These are phyloP conservation scores for Standfussiana lucernea DNA, from an alignment of 2,888 invertebrate genomes.

Conservation along the genomic window DNA sequence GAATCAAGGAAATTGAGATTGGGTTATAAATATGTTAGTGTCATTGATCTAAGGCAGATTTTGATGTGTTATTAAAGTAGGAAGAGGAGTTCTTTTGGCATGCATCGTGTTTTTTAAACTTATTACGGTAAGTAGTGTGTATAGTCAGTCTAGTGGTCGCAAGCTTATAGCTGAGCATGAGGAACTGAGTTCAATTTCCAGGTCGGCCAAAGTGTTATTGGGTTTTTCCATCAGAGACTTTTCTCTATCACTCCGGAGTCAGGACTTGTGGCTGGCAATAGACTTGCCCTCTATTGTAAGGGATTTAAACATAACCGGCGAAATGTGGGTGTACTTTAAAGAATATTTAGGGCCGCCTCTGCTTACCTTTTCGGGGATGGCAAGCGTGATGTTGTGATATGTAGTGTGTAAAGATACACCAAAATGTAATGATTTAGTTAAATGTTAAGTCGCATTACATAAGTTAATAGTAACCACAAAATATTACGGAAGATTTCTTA, in stretches of 20 bases:
- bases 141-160: background rate
- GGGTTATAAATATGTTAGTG: slow-evolving; percentile 10
- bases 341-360: background rate
- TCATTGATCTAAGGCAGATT: slow-evolving; percentile 18
- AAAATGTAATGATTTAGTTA: background rate
- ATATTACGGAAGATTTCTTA: background rate
- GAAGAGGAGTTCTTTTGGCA: background rate
- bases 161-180: background rate
- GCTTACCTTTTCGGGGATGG: background rate
- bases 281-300: background rate
- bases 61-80: slow-evolving; percentile 23
- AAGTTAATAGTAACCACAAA: slow-evolving; percentile 7
- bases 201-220: background rate
- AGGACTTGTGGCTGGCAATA: background rate
- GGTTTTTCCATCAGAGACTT: background rate
- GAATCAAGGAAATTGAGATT: background rate
- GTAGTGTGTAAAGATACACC: background rate
- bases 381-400: background rate
- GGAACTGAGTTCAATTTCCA: background rate
- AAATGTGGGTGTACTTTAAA: background rate
- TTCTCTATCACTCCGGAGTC: background rate
- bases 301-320: background rate
- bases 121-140: background rate
- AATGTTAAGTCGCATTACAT: background rate
- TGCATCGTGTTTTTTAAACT: background rate